Percentiles rank a stretch among this genome's conserved stretches.
phyloP scores from a whole-genome alignment of 2,888 invertebrate species.

The Parasteatoda lunata region DNA sequence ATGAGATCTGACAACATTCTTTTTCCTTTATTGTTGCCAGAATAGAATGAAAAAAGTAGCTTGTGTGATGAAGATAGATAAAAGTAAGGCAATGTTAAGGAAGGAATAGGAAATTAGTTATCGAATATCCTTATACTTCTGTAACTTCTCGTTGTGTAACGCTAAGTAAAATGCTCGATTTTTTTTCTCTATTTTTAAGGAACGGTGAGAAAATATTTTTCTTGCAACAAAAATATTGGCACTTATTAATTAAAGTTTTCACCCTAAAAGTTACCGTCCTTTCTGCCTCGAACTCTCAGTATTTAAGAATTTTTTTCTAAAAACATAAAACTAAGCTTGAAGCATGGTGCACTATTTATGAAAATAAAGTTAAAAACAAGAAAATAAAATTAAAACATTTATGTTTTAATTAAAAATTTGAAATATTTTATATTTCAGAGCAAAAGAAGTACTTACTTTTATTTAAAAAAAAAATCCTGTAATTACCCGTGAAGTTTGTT shows the following conservation, averaged over 20 bases:
- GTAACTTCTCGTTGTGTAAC: background rate
- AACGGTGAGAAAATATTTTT: background rate
- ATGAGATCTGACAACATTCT: constrained; percentile 7
- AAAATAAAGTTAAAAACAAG: no score
- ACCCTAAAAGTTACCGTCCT: background rate
- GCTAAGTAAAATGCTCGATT: background rate
- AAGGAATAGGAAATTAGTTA: background rate
- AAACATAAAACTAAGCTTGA: no score
- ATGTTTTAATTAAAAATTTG: no score
- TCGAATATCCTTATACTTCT: background rate
- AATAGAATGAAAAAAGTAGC: background rate
- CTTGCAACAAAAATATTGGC: background rate
- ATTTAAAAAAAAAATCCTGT: no score
- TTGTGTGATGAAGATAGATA: background rate
- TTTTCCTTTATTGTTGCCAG: background rate
- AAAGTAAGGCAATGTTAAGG: background rate
- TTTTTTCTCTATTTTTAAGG: background rate
- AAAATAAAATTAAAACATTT: no score
- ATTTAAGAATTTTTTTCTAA: no score
- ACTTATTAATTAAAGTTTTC: background rate
- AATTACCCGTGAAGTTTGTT: no score
- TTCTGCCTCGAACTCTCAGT: no score
- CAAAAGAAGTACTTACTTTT: no score
- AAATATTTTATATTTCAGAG: no score
- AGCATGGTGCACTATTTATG: no score